These are phyloP conservation scores for Hypanus sabinus DNA, from an alignment of 2,113 vertebrate genomes.

Conservation along the genomic window DNA sequence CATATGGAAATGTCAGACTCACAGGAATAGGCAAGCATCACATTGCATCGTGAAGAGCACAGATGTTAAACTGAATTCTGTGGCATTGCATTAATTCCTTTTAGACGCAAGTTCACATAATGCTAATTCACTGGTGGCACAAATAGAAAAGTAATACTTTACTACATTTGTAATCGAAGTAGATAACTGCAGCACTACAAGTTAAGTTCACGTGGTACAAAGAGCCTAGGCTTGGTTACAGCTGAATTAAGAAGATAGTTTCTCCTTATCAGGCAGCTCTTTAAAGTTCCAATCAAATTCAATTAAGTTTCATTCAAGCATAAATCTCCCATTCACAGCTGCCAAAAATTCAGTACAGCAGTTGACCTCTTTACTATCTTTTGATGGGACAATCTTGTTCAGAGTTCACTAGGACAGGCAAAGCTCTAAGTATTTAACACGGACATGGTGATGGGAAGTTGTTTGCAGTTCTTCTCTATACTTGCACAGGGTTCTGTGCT, in stretches of 20 bases:
- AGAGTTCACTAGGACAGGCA: background rate
- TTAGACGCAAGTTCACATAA: background rate
- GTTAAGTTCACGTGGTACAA: constrained; percentile 18
- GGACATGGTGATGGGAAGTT: background rate
- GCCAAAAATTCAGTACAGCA: background rate
- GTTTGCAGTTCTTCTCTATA: background rate
- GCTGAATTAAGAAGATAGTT: background rate
- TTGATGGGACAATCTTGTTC: background rate
- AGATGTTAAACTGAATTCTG: background rate
- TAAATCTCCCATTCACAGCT: background rate
- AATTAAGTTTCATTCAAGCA: background rate
- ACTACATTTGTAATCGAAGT: constrained; percentile 13
- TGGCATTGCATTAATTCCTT: background rate
- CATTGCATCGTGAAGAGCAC: constrained; percentile 1
- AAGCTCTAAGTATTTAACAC: background rate
- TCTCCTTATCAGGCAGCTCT: background rate
- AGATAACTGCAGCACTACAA: constrained; percentile 4
- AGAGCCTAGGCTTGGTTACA: background rate
- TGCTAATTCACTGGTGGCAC: constrained; percentile 23
- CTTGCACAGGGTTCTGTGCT: background rate
- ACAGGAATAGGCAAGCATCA: constrained; percentile 23
- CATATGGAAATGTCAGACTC: constrained; percentile 25
- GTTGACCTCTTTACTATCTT: background rate
- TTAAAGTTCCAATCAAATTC: background rate
- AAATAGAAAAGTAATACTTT: constrained; percentile 12